Evolutionary conservation across 2,888 invertebrate genomes (phyloP), one percentile per base, ranked within the genome.

Genomic region (Cantharis flavilabris): DNA sequence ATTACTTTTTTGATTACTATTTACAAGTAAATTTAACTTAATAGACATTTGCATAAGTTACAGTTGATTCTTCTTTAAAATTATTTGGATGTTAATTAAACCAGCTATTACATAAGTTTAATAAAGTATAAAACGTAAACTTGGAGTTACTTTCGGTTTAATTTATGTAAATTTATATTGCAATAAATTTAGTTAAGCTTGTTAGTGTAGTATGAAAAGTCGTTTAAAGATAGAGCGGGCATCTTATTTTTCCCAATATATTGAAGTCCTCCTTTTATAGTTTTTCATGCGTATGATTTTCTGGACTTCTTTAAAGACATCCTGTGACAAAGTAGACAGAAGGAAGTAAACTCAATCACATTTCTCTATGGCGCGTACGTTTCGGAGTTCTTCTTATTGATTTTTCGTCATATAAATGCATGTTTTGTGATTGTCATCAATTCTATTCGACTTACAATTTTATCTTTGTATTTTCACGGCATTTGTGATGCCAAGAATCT

Each of bases 211-310:
- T 16, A 74, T 64, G 73, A 73, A 78, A 73, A 76, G 65, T 73
- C 76, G 71, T 76, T 71, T 71, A 76, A 72, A 76, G 76, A 75
- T 62, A 64, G 70, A 70, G 62, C 71, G 75, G 72, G 72, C 75
- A 79, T 72, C 71, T 72, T 76, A 72, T 76, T 74, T 76, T 79
- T 79, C 63, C 11, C 30, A 18, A 75, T 72, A 76, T 76, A 75
- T 79, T 70, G 76, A 72, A 76, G 74, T 75, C 23, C 67, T 73
- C 88, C 89, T 89, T 89, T 88, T 88, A 87, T 87, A 89, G 88
- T 89, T 89, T 89, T 87, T 87, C 87, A 89, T 88, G 88, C 85
- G 86, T 84, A 79, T 80, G 80, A 82, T 82, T 78, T 78, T 74
- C 76, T 77, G 80, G 79, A 81, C 78, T 78, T 77, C 79, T 82